Percentiles rank a stretch among this genome's conserved stretches.
phyloP scores from a whole-genome alignment of 2,888 invertebrate genomes.

The Napeogenes sylphis region DNA sequence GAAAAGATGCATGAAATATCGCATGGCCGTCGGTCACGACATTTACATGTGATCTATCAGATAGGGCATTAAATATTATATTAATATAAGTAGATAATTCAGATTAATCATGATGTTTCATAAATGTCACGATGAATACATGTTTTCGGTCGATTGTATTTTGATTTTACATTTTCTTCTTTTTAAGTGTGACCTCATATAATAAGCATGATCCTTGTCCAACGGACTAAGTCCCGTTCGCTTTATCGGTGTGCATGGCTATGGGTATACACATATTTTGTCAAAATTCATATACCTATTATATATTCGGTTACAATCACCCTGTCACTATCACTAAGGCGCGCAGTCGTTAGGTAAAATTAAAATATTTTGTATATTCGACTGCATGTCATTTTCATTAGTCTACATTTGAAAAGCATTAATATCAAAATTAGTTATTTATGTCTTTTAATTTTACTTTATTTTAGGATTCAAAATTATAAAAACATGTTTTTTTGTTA shows the following conservation, averaged over 20 bases:
- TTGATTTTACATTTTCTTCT: slow-evolving; percentile 47
- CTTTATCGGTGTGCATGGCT: slow-evolving; percentile 73
- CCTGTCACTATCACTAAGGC: slow-evolving; percentile 62
- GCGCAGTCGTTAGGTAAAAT: slow-evolving; percentile 56
- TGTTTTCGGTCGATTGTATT: slow-evolving; percentile 47
- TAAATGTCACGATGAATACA: slow-evolving; percentile 38
- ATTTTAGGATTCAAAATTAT: slow-evolving; percentile 18
- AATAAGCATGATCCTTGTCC: slow-evolving; percentile 64
- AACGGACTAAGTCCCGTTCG: slow-evolving; percentile 48
- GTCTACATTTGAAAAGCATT: slow-evolving; percentile 69
- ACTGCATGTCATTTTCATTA: slow-evolving; percentile 63
- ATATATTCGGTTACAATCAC: slow-evolving; percentile 46
- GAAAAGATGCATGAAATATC: slow-evolving; percentile 32
- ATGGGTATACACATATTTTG: slow-evolving; percentile 51
- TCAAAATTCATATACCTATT: slow-evolving; percentile 50
- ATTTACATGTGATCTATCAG: slow-evolving; percentile 5
- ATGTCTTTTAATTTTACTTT: slow-evolving; percentile 16
- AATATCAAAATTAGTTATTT: slow-evolving; percentile 11
- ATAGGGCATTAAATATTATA: slow-evolving; percentile 1
- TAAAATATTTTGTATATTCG: slow-evolving; percentile 40
- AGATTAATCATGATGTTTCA: slow-evolving; percentile 38
- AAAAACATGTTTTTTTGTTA: slow-evolving; percentile 15
- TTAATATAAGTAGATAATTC: background rate
- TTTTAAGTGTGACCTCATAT: slow-evolving; percentile 65
- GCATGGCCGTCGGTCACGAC: slow-evolving; percentile 30